Evolutionary conservation across 2,888 invertebrate species (phyloP), one percentile per base, ranked within the genome.

Genomic region (Caenorhabditis sp.): DNA sequence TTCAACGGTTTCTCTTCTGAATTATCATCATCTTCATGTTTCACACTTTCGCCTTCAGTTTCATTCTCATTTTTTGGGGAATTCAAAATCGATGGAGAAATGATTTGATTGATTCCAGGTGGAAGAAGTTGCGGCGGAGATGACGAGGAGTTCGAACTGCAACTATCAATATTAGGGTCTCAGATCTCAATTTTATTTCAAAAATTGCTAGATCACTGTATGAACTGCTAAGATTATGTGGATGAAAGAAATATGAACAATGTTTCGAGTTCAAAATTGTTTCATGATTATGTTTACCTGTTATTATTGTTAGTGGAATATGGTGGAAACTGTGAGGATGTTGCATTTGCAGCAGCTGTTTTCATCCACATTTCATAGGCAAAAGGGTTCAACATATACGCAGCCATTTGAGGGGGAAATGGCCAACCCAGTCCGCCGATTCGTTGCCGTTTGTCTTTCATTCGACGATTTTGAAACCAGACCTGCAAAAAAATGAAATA

Each of bases 401-500:
- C 95, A 54, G 90, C 95, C 84, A 97, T 92, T 0, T 94, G 93
- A 0, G 96, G 95, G 86, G 97, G 96, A 58, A 78, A 72, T 0
- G 96, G 96, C 96, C 97, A 97, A 0, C 94, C 93, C 81, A 96
- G 92, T 0, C 95, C 94, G 4, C 76, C 75, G 51, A 79, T 70
- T 64, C 80, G 91, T 88, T 97, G 97, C 0, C 97, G 92, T 86
- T 99, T 97, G 90, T 97, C 97, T 88, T 97, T 95, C 95, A 95
- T 95, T 62, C 95, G 91, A 43, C 95, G 91, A 88, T 95, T 95
- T 91, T 95, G 95, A 89, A 99, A 99, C 97, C 97, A 97, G 23
- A 95, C 91, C 2, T 82, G 76, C 2, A 81, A 89, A 74, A 55
- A 4, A n/a, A n/a, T n/a, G 31, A 31, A 31, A 6, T 31, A 31